Conservation (phyloP, 92 coral and sea anemone species). For the Heteractis magnifica region DNA sequence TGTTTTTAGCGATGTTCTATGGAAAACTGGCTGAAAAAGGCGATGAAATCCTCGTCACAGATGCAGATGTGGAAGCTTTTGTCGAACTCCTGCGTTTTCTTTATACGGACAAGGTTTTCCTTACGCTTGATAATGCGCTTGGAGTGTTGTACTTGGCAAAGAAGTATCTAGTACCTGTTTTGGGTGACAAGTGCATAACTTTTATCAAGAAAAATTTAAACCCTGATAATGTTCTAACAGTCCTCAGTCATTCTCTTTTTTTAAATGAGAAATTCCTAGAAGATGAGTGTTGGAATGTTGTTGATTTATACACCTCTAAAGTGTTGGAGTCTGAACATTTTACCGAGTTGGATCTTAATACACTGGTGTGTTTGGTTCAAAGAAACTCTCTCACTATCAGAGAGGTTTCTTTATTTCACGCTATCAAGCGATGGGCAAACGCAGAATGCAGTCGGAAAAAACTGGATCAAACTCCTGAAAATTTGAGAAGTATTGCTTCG, state of each 20-base stretch:
- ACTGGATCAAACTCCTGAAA: constrained; percentile 47
- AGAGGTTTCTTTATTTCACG: constrained; percentile 68
- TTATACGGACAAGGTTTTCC: constrained; percentile 60
- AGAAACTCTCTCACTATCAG: constrained; percentile 57
- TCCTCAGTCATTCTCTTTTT: constrained; percentile 69
- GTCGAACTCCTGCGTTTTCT: constrained; percentile 70
- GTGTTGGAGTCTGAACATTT: constrained; percentile 71
- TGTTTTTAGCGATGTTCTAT: constrained; percentile 80
- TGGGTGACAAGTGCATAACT: constrained; percentile 74
- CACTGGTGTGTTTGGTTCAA: constrained; percentile 52
- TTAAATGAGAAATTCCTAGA: constrained; percentile 65
- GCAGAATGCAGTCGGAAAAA: constrained; percentile 57
- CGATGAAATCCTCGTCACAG: constrained; percentile 61
- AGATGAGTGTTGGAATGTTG: constrained; percentile 74
- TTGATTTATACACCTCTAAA: constrained; percentile 63
- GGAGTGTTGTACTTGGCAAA: constrained; percentile 76
- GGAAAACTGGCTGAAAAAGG: constrained; percentile 75
- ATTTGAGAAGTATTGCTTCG: constrained; percentile 57
- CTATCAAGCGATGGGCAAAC: constrained; percentile 73
- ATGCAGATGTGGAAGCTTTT: constrained; percentile 70
- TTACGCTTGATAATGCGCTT: constrained; percentile 74
- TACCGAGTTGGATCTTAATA: constrained; percentile 60
- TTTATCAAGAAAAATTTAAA: constrained; percentile 62
- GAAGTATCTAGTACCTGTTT: constrained; percentile 71
- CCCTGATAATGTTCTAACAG: constrained; percentile 77